A percentile compares a stretch with the other conserved stretches of the same genome.
phyloP scores from a whole-genome alignment of 2,888 invertebrate species.

The Agrochola circellaris region DNA sequence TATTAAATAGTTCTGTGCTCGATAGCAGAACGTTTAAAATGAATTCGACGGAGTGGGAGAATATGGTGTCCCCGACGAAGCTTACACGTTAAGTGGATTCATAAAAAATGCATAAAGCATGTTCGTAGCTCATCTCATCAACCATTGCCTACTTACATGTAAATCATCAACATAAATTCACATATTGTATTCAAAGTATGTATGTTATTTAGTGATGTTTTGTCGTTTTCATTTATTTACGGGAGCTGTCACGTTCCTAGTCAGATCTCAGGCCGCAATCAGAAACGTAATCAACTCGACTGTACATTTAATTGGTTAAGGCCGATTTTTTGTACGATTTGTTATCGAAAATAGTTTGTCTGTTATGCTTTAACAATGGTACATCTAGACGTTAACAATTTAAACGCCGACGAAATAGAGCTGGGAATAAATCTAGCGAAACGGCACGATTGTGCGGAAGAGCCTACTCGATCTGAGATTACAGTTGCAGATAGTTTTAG shows the following conservation, averaged over 20 bases:
- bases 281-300: slow-evolving; percentile 22
- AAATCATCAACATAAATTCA: slow-evolving; percentile 13
- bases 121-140: slow-evolving; percentile 11
- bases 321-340: slow-evolving; percentile 35
- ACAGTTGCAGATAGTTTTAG: not conserved
- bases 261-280: slow-evolving; percentile 5
- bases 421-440: slow-evolving; percentile 1
- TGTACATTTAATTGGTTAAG: slow-evolving; percentile 27
- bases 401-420: slow-evolving; percentile 6
- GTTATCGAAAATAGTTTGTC: slow-evolving; percentile 19
- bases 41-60: slow-evolving; percentile 21
- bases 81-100: slow-evolving; percentile 1
- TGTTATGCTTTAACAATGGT: slow-evolving; percentile 16
- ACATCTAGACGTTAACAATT: slow-evolving; percentile 28
- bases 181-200: slow-evolving; percentile 15
- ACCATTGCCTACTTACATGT: slow-evolving; percentile 22
- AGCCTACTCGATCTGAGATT: not conserved
- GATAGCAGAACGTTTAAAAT: slow-evolving; percentile 49
- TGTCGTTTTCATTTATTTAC: slow-evolving; percentile 5
- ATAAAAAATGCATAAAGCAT: slow-evolving; percentile 12
- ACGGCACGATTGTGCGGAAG: not conserved
- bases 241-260: not conserved
- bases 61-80: not conserved
- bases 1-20: slow-evolving; percentile 62
- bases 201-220: slow-evolving; percentile 12